These are phyloP conservation scores for Delichon dasypus DNA, from an alignment of 2,797 vertebrate species.

Conservation along the genomic window DNA sequence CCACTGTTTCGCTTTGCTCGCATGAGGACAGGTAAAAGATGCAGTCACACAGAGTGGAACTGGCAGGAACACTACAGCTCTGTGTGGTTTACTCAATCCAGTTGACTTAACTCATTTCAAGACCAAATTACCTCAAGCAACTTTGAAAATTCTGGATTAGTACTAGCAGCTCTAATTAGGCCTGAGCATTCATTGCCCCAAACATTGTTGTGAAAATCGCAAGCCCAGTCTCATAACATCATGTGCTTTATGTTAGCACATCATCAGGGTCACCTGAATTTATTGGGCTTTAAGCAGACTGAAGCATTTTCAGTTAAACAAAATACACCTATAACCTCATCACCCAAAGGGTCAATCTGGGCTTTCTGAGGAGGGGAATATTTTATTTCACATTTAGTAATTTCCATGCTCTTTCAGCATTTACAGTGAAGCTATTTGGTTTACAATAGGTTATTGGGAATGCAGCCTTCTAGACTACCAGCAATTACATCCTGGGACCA, in stretches of 20 bases:
- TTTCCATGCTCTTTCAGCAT: neutral
- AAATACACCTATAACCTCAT: neutral
- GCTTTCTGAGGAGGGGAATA: neutral
- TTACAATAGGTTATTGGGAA: neutral
- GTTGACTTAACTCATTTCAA: neutral
- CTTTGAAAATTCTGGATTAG: slow-evolving; percentile 1
- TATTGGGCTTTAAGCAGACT: neutral
- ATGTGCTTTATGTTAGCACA: neutral
- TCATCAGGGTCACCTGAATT: neutral
- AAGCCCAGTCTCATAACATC: neutral
- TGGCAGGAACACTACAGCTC: neutral
- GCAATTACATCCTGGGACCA: neutral
- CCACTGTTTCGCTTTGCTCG: neutral
- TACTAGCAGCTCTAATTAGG: neutral
- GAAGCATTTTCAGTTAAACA: neutral
- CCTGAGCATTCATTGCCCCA: neutral
- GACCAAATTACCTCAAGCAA: slow-evolving; percentile 21
- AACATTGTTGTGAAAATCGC: neutral
- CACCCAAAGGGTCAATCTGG: neutral
- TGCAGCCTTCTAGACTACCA: neutral
- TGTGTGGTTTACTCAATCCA: neutral
- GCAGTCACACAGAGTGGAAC: neutral
- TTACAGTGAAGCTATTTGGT: neutral
- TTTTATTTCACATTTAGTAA: neutral
- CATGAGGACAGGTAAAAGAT: neutral